Evolutionary conservation across 2,888 invertebrate genomes (phyloP).

Genomic region (Heteromurus nitidus): DNA sequence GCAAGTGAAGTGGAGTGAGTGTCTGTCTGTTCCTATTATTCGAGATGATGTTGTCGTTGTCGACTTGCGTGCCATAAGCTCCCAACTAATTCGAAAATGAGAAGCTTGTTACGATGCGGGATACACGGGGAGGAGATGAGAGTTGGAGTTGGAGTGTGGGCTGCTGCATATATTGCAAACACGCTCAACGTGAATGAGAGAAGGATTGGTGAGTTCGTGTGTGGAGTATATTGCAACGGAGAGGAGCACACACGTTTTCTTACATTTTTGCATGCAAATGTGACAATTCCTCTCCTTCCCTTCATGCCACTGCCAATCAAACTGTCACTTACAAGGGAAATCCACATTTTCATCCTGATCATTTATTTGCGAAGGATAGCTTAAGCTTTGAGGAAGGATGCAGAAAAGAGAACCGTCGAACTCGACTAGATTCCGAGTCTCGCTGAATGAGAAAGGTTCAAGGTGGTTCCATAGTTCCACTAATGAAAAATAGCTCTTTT

Average conservation of each 20-base stretch:
- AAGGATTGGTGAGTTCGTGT: constrained; percentile 17
- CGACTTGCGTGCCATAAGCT: constrained; percentile 1
- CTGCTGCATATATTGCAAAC: no score
- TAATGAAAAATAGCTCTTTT: no score
- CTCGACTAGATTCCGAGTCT: no score
- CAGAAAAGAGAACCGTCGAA: no score
- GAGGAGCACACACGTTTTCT: constrained; percentile 4
- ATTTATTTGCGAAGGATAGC: constrained; percentile 8
- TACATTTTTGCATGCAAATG: constrained; percentile 50
- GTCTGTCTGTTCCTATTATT: constrained; percentile 54
- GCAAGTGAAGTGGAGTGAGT: no score
- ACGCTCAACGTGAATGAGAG: no score
- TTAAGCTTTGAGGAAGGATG: no score
- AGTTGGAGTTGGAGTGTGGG: neutral
- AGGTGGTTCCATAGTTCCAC: no score
- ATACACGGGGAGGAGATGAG: constrained; percentile 14
- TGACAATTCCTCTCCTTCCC: constrained; percentile 55
- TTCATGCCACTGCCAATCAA: constrained; percentile 54
- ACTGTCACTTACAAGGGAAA: constrained; percentile 43
- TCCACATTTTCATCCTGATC: neutral
- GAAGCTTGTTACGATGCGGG: constrained; percentile 24
- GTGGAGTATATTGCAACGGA: neutral
- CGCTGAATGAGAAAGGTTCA: no score
- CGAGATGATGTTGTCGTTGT: constrained; percentile 50
- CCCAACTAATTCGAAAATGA: constrained; percentile 32